A percentile compares a stretch with the other conserved stretches of the same genome.
Evolutionary conservation across 2,888 invertebrate species (phyloP).

Genomic region (Saturnia japonica): DNA sequence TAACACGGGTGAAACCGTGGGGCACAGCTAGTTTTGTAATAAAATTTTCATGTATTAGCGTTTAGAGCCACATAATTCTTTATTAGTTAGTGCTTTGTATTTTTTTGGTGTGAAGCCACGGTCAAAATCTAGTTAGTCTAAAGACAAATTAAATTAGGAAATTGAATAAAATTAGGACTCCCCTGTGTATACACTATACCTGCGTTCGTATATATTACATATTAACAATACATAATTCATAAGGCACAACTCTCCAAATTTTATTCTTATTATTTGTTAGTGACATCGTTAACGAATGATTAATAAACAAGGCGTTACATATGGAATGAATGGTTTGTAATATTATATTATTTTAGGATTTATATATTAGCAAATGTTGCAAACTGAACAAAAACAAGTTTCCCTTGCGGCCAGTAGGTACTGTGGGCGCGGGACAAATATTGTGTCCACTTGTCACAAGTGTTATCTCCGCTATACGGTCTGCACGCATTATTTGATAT

Average conservation of each 20-base stretch:
- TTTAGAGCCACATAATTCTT: too few relatives aligned
- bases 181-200: too few relatives aligned
- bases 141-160: too few relatives aligned
- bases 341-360: background rate
- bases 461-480: background rate
- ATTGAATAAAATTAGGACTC: too few relatives aligned
- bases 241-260: background rate
- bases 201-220: background rate
- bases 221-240: background rate
- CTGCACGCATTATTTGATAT: background rate
- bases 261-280: background rate
- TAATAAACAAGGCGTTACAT: background rate
- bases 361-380: background rate
- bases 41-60: too few relatives aligned
- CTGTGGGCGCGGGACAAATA: slow-evolving; percentile 28
- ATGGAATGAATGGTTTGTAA: background rate
- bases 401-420: slow-evolving; percentile 20
- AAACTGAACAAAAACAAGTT: slow-evolving; percentile 36
- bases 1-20: too few relatives aligned
- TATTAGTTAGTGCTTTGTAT: too few relatives aligned
- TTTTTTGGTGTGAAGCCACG: too few relatives aligned
- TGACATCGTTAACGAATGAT: background rate
- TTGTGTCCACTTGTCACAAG: slow-evolving; percentile 23
- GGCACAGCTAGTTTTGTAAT: too few relatives aligned
- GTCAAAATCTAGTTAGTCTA: too few relatives aligned